phyloP scores from a whole-genome alignment of 2,113 vertebrate species.

The Gallinago paraguaiae region DNA sequence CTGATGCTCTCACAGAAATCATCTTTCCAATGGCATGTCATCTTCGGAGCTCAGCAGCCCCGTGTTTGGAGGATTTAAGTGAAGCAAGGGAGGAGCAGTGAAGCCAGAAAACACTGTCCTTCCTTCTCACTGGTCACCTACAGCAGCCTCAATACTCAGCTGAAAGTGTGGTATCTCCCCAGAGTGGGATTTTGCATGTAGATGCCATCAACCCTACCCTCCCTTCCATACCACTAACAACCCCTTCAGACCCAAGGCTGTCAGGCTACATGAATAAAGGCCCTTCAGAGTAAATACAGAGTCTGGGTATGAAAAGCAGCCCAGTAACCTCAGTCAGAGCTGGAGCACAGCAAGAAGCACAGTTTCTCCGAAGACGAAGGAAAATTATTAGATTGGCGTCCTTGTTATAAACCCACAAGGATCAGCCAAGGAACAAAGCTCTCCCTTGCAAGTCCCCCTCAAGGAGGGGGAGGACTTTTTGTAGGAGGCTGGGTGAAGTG shows the following conservation, averaged over 20 bases:
- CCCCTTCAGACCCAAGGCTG: neutral
- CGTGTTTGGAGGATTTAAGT: neutral
- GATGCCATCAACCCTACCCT: neutral
- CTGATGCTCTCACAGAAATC: neutral
- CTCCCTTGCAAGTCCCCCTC: neutral
- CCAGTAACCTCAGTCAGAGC: neutral
- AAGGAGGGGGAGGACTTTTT: neutral
- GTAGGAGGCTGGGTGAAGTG: rapidly evolving
- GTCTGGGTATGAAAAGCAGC: neutral
- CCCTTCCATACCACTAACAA: neutral
- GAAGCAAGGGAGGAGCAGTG: rapidly evolving
- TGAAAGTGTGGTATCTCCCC: neutral
- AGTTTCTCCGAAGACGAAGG: neutral
- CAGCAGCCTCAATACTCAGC: neutral
- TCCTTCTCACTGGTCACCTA: neutral
- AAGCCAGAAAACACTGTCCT: neutral
- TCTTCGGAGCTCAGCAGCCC: neutral
- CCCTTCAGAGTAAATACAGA: neutral
- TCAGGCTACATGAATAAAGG: rapidly evolving
- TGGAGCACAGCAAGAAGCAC: neutral
- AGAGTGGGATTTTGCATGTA: rapidly evolving
- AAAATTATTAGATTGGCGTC: rapidly evolving
- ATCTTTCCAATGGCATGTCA: neutral
- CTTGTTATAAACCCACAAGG: neutral
- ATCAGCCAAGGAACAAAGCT: neutral